These are phyloP conservation scores for Eupithecia vulgata DNA, from an alignment of 2,888 invertebrate genomes.

Conservation along the genomic window DNA sequence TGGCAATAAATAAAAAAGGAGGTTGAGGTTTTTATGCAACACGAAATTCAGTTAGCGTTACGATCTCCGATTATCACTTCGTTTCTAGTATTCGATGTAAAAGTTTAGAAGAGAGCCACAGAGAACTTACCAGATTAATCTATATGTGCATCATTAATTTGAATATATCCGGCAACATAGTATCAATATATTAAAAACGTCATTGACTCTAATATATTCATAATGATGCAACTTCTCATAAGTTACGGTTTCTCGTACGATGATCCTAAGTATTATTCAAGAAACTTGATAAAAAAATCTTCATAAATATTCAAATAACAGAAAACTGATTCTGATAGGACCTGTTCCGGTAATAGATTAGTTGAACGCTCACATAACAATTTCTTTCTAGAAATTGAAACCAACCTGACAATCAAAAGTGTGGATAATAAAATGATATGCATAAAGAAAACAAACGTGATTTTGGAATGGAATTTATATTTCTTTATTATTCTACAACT, in stretches of 20 bases:
- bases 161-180: conserved; percentile 5
- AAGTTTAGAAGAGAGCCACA: background rate
- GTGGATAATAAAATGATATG: background rate
- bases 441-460: background rate
- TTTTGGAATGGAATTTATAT: too few relatives aligned
- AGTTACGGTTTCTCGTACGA: conserved; percentile 34
- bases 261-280: conserved; percentile 34
- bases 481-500: too few relatives aligned
- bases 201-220: conserved; percentile 21
- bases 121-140: background rate
- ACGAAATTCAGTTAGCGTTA: background rate
- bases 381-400: conserved; percentile 6
- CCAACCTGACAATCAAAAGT: background rate
- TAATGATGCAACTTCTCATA: conserved; percentile 38
- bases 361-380: conserved; percentile 6
- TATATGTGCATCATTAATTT: background rate
- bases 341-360: conserved; percentile 15
- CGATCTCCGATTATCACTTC: background rate
- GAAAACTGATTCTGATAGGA: conserved; percentile 24
- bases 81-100: background rate
- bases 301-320: conserved; percentile 37
- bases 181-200: conserved; percentile 23
- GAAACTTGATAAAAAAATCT: conserved; percentile 27
- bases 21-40: conserved; percentile 6
- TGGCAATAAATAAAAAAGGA: background rate